Base-by-base conservation (phyloP, 2,113 vertebrate genomes). In the Pachypanchax playfairii region DNA sequence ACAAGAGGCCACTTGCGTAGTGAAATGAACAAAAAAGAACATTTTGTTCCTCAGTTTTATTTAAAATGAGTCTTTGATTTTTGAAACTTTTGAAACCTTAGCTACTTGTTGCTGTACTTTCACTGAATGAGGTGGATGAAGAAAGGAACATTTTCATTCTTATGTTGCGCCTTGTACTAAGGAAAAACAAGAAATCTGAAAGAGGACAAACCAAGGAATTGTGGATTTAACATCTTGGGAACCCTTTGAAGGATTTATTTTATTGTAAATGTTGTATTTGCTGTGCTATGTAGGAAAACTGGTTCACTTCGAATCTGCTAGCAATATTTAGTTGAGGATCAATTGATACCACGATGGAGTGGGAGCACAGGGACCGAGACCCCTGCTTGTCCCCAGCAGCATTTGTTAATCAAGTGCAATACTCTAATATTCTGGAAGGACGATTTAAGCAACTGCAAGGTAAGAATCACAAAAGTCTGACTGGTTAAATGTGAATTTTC, bases 391-490 rank as follows among this genome's bases (percentile, higher is more conserved):
- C 95, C 4, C 93, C 95, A 0, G 95, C 95, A 11, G 95, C 95
- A 41, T 97, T 94, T 83, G 89, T 96, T 56, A 95, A 96, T 88
- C 90, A 94, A 12, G 91, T 94, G 65, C 95, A 94, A 81, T 95
- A 95, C 24, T 91, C 94, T 49, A 95, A 93, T 64, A 93, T 97
- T 63, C 83, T 97, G 86, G 95, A 97, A 66, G 95, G 95, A 67
- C 87, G 95, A 43, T 97, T 97, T 90, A 97, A 97, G 78, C 95
- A 97, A 81, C 90, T 97, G 36, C 95, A 97, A 95, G 95, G 95
- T 97, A 93, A 93, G 94, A 70, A 28, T 52, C 25, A 5, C 4
- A 18, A 10, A 17, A 20, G 36, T 29, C 21, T 25, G 5, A n/a
- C 18, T 13, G 10, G 26, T 60, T 12, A 48, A 63, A 65, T 25